A percentile compares a stretch with the other conserved stretches of the same genome.
Evolutionary conservation across 2,797 vertebrate species (phyloP).

Genomic region (Coregonus sp.): DNA sequence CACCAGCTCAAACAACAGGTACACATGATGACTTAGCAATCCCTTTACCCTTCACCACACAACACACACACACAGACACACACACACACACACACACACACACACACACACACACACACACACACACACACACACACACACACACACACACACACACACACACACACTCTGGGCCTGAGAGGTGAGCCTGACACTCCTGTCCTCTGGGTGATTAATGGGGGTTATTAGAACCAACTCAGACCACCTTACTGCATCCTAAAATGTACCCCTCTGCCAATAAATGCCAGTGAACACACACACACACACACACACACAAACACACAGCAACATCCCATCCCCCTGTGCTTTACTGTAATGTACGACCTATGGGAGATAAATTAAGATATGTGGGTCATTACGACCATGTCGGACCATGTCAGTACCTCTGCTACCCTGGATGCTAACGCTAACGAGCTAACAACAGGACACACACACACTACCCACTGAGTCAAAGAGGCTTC

Average conservation of each 20-base stretch:
- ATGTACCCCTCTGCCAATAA: neutral
- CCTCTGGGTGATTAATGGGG: constrained; percentile 11
- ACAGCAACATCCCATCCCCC: constrained; percentile 21
- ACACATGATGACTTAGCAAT: constrained; percentile 21
- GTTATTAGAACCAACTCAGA: neutral
- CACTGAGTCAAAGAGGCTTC: constrained; percentile 71
- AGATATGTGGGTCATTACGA: constrained; percentile 62
- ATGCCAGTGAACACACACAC: constrained; percentile 5
- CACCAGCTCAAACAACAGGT: constrained; percentile 98
- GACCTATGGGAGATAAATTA: constrained; percentile 43
- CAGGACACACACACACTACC: constrained; percentile 52
- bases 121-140: constrained; percentile 26
- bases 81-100: neutral
- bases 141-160: constrained; percentile 25
- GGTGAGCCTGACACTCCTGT: neutral
- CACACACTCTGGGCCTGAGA: neutral
- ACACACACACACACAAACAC: constrained; percentile 29
- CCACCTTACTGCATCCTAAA: constrained; percentile 6
- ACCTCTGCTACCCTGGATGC: constrained; percentile 61
- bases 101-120: constrained; percentile 26
- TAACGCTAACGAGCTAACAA: constrained; percentile 66
- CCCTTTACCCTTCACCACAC: constrained; percentile 63
- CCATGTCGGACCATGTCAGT: constrained; percentile 67
- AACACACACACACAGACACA: constrained; percentile 21
- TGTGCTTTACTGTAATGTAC: constrained; percentile 17